Percentiles rank a stretch among this genome's conserved stretches.
Conservation (phyloP, 1,140 invertebrate species). For the Philopotamus ludificatus region DNA sequence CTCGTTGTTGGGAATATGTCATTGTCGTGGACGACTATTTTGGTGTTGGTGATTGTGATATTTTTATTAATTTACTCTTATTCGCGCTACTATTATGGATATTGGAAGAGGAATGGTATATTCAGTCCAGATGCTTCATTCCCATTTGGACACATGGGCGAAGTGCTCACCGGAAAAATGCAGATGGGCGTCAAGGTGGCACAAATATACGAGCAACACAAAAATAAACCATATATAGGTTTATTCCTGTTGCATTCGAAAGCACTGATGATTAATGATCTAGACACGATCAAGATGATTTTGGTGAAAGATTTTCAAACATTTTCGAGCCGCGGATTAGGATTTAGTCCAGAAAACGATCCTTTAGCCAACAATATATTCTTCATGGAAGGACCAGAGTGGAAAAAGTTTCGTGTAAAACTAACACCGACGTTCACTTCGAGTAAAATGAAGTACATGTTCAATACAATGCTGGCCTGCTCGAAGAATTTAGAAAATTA, state of each 20-base stretch:
- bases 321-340: slow-evolving; percentile 45
- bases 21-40: background rate
- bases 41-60: background rate
- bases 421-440: slow-evolving; percentile 58
- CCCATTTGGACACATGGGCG: slow-evolving; percentile 49
- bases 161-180: slow-evolving; percentile 47
- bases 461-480: slow-evolving; percentile 34
- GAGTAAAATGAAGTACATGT: slow-evolving; percentile 56
- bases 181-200: slow-evolving; percentile 46
- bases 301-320: slow-evolving; percentile 61
- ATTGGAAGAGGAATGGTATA: slow-evolving; percentile 45
- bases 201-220: slow-evolving; percentile 47
- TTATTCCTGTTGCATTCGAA: slow-evolving; percentile 52
- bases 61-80: background rate
- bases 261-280: slow-evolving; percentile 49
- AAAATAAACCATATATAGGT: slow-evolving; percentile 49
- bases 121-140: slow-evolving; percentile 43
- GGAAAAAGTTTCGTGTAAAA: slow-evolving; percentile 54
- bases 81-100: slow-evolving; percentile 33
- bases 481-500: slow-evolving; percentile 9
- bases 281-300: slow-evolving; percentile 49
- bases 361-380: slow-evolving; percentile 56
- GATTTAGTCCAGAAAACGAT: slow-evolving; percentile 54
- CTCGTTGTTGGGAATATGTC: background rate
- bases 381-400: slow-evolving; percentile 52